Base-by-base conservation (phyloP, 1,140 invertebrate species). In the Lanistes nyassanus region DNA sequence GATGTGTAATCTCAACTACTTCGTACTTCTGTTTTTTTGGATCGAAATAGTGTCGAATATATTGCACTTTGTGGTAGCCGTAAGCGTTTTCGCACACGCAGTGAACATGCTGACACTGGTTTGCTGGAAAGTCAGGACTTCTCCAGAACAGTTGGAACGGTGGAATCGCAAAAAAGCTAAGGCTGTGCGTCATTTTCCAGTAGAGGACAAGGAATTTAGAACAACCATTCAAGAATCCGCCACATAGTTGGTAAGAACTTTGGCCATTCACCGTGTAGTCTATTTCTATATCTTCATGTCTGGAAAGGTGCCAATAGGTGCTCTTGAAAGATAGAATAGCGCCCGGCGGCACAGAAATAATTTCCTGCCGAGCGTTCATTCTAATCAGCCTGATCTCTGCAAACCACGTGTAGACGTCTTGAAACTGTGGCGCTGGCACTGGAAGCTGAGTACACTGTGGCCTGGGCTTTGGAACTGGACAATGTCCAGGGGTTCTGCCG, bases 31-130 rank as follows among this genome's bases (percentile, higher is more conserved):
- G 51, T 16, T 6, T 4, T 6, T 53, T 72, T 5, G 34, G 55
- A 34, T 72, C 60, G 55, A 37, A 72, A 42, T 60, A 72, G 31
- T 23, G 56, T 23, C 70, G 31, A 6, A 56, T 5, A 55, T 72
- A 72, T 23, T 26, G 39, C n/a, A 72, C 37, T 34, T 42, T 62
- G 36, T 72, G 56, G 39, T 36, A 55, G 2, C 70, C 70, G 31
- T 56, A 72, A 4, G 70, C 56, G 19, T 72, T 37, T 26, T 72
- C 70, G n/a, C 70, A 72, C 3, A 72, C 26, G 26, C 70, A 72
- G 37, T 72, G 70, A n/a, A 53, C 70, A 13, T 19, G n/a, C 11
- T 13, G 37, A 34, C 13, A 42, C 16, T 60, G 70, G 2, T 34
- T n/a, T 9, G 51, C 70, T 29, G 34, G 34, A n/a, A n/a, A 47